Base-by-base conservation (phyloP, 2,113 vertebrate genomes). In the Grammomys surdaster region DNA sequence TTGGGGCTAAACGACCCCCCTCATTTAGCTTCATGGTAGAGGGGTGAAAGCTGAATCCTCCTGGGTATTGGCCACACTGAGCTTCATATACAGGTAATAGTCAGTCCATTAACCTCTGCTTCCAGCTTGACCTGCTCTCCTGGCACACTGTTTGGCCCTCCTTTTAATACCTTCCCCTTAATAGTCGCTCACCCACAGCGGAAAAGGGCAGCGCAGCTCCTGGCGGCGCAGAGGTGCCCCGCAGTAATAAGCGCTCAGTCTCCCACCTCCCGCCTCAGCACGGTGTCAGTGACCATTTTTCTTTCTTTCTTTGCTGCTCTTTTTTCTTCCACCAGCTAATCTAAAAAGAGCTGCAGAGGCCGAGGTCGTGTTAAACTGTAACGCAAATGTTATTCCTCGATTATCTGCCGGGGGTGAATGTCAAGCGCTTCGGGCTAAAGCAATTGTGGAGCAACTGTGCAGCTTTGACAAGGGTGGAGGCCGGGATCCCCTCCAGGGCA, bases 51-150 rank as follows among this genome's bases (percentile, higher is more conserved):
- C 46, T 89, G 97, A 98, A 98, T 98, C 98, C 99, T 98, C 99
- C 98, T 97, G 99, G 98, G 99, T 99, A 98, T 95, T 97, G 98
- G 98, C 51, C 98, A 7, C 98, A 98, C 99, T 98, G 99, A 98
- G 98, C 99, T 97, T 98, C 97, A 96, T 98, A 98, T 99, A 98
- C 99, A 99, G 99, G 99, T 99, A 99, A 99, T 99, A 99, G 99
- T 99, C 99, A 99, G 99, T 99, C 99, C 99, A 99, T 99, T 99
- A 99, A 99, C 99, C 99, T 99, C 98, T 99, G 99, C 98, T 99
- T 99, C 99, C 98, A 98, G 98, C 98, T 96, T 98, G 98, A 98
- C 98, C 99, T 98, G 98, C 98, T 97, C 98, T 98, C 99, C 98
- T 98, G 98, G 98, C 11, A 87, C 98, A 98, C 98, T 98, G 92